Base-by-base conservation (phyloP, 2,797 vertebrate genomes). In the Selene dorsalis region DNA sequence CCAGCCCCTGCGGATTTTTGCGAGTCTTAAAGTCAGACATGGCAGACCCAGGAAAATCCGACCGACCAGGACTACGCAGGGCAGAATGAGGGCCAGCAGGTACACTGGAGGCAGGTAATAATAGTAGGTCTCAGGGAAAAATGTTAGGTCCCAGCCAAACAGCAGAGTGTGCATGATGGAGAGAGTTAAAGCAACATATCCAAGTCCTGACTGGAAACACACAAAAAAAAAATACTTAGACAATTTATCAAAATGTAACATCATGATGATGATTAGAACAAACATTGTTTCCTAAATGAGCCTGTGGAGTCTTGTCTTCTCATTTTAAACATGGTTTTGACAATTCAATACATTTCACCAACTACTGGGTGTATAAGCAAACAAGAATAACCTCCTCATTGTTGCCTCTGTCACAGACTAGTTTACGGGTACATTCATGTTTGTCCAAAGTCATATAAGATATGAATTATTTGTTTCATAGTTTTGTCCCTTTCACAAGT, bases 51-150 rank as follows among this genome's bases (percentile, higher is more conserved):
- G 89, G 73, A 94, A 50, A 55, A 91, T 35, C 59, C 93, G 95
- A 16, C 93, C 95, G 6, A 96, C 86, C 88, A 97, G 95, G 6
- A 97, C 89, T 0, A 86, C 67, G 14, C 95, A 96, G 0, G 97
- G 97, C 57, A 96, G 91, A 1, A 94, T 82, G 70, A 96, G 92
- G 0, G 96, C 95, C 86, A 98, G 92, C 0, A 96, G 90, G 85
- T 95, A 97, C 43, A 95, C 95, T 0, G 97, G 97, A 0, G 97
- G 96, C 76, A 97, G 92, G 92, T 94, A 96, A 87, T 96, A 97
- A 16, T 91, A 94, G 89, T 97, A 97, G 32, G 90, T 86, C 7
- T 53, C 86, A 17, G 95, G 87, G 18, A 94, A 90, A 0, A 97
- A 97, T 48, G 96, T 93, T 0, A 94, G 92, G 4, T 93, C 92